Evolutionary conservation across 2,113 vertebrate species (phyloP).

Genomic region (Hystrix brachyura): DNA sequence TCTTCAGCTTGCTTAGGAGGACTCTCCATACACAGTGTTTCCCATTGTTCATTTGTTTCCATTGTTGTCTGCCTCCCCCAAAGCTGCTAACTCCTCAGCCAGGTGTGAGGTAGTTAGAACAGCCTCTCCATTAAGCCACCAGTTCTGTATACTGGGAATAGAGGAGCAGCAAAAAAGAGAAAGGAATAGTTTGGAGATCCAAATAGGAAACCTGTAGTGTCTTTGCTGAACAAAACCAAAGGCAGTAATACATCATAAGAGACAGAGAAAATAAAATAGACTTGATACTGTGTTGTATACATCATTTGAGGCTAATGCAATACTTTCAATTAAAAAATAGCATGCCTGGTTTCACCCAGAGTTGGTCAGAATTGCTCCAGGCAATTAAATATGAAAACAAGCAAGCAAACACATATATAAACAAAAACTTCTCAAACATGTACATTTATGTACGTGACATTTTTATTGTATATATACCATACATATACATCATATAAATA

Average conservation of each 20-base stretch:
- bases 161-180: background rate
- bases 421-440: background rate
- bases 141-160: background rate
- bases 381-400: conserved; percentile 55
- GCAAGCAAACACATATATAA: conserved; percentile 2
- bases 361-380: conserved; percentile 32
- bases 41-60: background rate
- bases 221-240: conserved; percentile 25
- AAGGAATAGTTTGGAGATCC: background rate
- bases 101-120: background rate
- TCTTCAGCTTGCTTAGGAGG: background rate
- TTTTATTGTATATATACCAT: background rate
- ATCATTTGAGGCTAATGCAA: background rate
- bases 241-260: background rate
- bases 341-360: conserved; percentile 10
- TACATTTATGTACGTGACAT: background rate
- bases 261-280: conserved; percentile 6
- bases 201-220: background rate
- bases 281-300: background rate
- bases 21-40: background rate
- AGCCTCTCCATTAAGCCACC: background rate
- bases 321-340: conserved; percentile 46
- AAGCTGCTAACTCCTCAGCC: background rate
- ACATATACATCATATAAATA: no score
- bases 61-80: background rate